Percentiles rank a stretch among this genome's conserved stretches.
phyloP scores from a whole-genome alignment of 2,113 vertebrate species.

The Sapajus apella region DNA sequence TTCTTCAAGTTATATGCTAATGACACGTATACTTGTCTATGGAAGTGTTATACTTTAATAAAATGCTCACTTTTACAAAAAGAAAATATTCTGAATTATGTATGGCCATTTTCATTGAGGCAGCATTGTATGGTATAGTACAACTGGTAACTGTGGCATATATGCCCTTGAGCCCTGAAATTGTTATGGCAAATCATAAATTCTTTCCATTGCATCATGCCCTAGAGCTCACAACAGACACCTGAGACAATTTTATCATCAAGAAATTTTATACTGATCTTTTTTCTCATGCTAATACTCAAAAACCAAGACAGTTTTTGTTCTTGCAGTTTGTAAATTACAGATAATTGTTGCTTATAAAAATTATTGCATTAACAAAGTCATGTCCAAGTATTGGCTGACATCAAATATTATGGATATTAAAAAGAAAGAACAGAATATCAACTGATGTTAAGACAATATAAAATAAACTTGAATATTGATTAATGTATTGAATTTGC shows the following conservation, averaged over 20 bases:
- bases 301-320: neutral
- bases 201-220: neutral
- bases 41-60: neutral
- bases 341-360: neutral
- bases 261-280: neutral
- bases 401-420: neutral
- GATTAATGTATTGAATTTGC: neutral
- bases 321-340: neutral
- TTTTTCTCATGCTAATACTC: neutral
- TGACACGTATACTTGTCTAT: neutral
- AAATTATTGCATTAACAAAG: neutral
- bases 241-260: neutral
- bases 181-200: neutral
- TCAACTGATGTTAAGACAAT: neutral
- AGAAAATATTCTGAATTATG: neutral
- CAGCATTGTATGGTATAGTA: rapidly evolving
- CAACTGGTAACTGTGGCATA: neutral
- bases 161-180: neutral
- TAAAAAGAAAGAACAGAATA: neutral
- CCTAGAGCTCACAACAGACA: neutral
- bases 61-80: neutral
- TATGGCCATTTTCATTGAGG: neutral
- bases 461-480: neutral
- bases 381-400: neutral
- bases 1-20: neutral